phyloP scores from a whole-genome alignment of 2,113 vertebrate genomes.

The Myotis lucifugus region DNA sequence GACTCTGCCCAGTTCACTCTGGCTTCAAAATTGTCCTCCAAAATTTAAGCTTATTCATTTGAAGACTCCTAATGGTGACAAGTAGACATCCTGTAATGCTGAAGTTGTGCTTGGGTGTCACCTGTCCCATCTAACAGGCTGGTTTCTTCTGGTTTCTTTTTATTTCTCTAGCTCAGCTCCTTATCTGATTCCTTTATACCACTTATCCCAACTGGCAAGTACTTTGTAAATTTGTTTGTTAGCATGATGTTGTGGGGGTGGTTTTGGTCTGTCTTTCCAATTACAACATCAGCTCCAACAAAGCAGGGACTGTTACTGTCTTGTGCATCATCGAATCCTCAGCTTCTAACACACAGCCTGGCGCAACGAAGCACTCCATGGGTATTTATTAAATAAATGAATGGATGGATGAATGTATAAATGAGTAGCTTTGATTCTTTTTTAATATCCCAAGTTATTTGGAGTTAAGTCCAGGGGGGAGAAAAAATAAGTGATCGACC shows the following conservation, averaged over 20 bases:
- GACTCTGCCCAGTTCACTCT: neutral
- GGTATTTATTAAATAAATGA: slow-evolving; percentile 28
- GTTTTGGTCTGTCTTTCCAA: slow-evolving; percentile 33
- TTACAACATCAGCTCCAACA: neutral
- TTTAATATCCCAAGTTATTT: slow-evolving; percentile 42
- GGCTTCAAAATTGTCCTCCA: neutral
- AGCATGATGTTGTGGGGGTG: neutral
- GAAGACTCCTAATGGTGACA: neutral
- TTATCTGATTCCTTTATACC: slow-evolving; percentile 9
- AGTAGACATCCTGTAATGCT: neutral
- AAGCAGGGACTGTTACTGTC: neutral
- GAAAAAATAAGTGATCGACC: neutral
- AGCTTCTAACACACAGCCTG: slow-evolving; percentile 24
- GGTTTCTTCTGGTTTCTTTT: slow-evolving; percentile 29
- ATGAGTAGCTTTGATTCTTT: neutral
- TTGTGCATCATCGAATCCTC: neutral
- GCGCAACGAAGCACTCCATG: neutral
- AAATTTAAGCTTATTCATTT: slow-evolving; percentile 37
- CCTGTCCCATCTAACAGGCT: neutral
- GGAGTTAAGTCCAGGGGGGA: neutral
- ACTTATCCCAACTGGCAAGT: slow-evolving; percentile 11
- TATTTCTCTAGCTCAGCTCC: neutral
- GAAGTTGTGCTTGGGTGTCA: neutral
- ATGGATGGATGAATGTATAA: neutral
- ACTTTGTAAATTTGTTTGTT: slow-evolving; percentile 38